Conservation (phyloP, 2,888 invertebrate genomes). For the Epistrophella euchroma region DNA sequence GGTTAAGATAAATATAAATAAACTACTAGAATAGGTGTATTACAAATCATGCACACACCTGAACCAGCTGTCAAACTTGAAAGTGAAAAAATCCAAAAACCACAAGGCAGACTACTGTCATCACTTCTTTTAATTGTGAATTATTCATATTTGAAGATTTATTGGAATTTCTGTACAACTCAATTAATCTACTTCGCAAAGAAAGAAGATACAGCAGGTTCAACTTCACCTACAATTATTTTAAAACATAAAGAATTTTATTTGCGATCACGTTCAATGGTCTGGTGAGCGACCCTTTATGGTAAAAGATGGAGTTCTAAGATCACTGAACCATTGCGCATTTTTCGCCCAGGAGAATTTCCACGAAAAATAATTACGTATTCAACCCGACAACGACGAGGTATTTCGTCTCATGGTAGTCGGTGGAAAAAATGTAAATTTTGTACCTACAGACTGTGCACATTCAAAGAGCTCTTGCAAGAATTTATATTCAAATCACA, state of each 20-base stretch:
- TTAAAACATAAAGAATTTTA: neutral
- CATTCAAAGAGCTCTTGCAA: constrained; percentile 19
- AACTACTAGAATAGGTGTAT: neutral
- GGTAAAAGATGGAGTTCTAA: constrained; percentile 32
- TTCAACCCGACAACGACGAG: constrained; percentile 11
- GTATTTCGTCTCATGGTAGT: neutral
- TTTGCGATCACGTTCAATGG: constrained; percentile 53
- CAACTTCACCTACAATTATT: neutral
- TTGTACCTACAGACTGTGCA: constrained; percentile 14
- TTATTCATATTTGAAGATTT: neutral
- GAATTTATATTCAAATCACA: constrained; percentile 50
- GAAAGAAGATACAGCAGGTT: neutral
- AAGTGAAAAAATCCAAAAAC: neutral
- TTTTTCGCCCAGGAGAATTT: constrained; percentile 35
- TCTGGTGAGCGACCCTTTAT: constrained; percentile 56
- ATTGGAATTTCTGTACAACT: neutral
- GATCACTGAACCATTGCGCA: constrained; percentile 54
- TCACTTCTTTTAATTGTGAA: constrained; percentile 12
- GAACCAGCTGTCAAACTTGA: neutral
- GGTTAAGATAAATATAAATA: neutral
- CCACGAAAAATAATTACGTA: constrained; percentile 43
- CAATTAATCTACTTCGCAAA: constrained; percentile 9
- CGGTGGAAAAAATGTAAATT: constrained; percentile 24
- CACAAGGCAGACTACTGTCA: constrained; percentile 17
- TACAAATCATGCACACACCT: neutral